A percentile compares a stretch with the other conserved stretches of the same genome.
phyloP scores from a whole-genome alignment of 2,888 invertebrate species.

The Patella ulyssiponensis region DNA sequence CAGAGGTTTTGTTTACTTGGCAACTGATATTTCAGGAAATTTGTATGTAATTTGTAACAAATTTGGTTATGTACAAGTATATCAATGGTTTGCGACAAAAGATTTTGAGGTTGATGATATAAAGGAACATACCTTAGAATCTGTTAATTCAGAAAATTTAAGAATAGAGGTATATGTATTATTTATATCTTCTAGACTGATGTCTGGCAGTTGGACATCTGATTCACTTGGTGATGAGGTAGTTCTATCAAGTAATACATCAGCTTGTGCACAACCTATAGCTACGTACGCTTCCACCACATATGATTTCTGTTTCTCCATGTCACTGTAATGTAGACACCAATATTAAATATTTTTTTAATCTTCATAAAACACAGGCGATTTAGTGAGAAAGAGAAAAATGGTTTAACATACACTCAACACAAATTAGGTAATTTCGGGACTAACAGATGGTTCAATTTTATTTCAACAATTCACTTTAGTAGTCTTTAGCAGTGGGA shows the following conservation, averaged over 20 bases:
- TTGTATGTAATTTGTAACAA: not conserved
- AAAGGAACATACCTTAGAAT: slow-evolving; percentile 79
- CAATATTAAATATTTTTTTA: not conserved
- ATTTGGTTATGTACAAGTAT: too few species aligned
- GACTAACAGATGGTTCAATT: too few species aligned
- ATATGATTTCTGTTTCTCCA: slow-evolving; percentile 87
- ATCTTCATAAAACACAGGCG: not conserved
- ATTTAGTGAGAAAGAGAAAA: too few species aligned
- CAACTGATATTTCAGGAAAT: not conserved
- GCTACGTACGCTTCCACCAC: slow-evolving; percentile 84
- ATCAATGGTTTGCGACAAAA: too few species aligned
- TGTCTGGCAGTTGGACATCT: slow-evolving; percentile 73
- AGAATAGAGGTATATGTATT: slow-evolving; percentile 81
- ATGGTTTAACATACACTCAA: too few species aligned
- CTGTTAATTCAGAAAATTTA: slow-evolving; percentile 86
- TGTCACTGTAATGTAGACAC: slow-evolving; percentile 76
- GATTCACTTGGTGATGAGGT: slow-evolving; percentile 72
- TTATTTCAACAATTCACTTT: too few species aligned
- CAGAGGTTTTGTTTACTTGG: not conserved
- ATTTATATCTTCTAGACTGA: slow-evolving; percentile 77
- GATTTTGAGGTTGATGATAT: not conserved
- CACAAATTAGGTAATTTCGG: too few species aligned
- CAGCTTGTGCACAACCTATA: slow-evolving; percentile 65
- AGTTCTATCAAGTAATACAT: slow-evolving; percentile 41
- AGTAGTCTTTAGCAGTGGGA: too few species aligned